Conservation (phyloP, 1,140 invertebrate genomes). For the Wasmannia auropunctata region DNA sequence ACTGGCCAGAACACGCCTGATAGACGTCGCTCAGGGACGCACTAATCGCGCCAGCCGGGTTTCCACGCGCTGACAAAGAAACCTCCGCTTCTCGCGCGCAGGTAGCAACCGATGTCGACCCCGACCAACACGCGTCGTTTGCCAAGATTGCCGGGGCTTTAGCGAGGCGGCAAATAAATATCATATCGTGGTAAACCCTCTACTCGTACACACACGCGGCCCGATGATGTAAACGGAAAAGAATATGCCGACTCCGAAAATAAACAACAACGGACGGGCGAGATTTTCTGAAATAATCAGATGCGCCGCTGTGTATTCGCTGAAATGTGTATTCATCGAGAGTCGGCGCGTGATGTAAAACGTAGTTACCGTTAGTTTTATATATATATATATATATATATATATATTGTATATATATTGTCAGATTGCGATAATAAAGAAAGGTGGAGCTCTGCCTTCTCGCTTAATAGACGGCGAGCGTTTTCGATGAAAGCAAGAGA, state of each 20-base stretch:
- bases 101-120: conserved; percentile 2
- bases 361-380: neutral
- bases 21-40: conserved; percentile 77
- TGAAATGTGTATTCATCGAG: neutral
- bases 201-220: neutral
- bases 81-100: conserved; percentile 45
- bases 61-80: conserved; percentile 64
- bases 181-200: conserved; percentile 22
- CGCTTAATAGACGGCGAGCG: neutral
- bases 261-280: neutral
- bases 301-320: neutral
- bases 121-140: neutral
- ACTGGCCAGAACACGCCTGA: conserved; percentile 79
- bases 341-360: neutral
- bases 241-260: conserved; percentile 5
- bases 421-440: conserved; percentile 26
- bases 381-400: too few species aligned
- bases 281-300: conserved; percentile 24
- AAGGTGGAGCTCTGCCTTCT: neutral
- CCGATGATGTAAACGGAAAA: neutral
- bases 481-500: conserved; percentile 19
- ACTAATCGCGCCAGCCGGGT: conserved; percentile 57
- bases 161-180: conserved; percentile 27
- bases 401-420: neutral
- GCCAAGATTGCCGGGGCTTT: conserved; percentile 4